A percentile compares a stretch with the other conserved stretches of the same genome.
Evolutionary conservation across 2,888 invertebrate species (phyloP).

Genomic region (Caenorhabditis plicata): DNA sequence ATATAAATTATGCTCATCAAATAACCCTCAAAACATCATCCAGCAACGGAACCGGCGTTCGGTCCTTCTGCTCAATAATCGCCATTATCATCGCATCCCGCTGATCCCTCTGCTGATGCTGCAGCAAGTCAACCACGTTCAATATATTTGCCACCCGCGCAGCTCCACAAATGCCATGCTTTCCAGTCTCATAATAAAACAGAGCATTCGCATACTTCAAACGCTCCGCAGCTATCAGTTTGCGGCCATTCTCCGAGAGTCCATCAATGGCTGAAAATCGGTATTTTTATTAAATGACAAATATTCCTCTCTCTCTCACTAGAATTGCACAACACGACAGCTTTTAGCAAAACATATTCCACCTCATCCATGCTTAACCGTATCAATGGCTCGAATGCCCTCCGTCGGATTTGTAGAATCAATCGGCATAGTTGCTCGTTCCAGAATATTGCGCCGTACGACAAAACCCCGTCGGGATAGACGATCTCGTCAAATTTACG

Average conservation of each 20-base stretch:
- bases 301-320: not conserved
- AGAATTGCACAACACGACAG: not conserved
- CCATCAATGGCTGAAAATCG: not conserved
- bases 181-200: conserved; percentile 10
- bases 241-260: not conserved
- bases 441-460: not conserved
- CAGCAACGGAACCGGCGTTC: too few relatives aligned
- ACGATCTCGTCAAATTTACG: not conserved
- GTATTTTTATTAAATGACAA: not conserved
- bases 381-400: too few relatives aligned
- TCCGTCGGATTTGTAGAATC: not conserved
- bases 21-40: too few relatives aligned
- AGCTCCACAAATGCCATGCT: conserved; percentile 11
- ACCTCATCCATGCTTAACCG: not conserved
- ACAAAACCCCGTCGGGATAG: not conserved
- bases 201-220: conserved; percentile 15
- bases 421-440: not conserved
- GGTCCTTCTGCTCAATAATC: too few relatives aligned
- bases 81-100: too few relatives aligned
- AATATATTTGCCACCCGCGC: conserved; percentile 13
- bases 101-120: conserved; percentile 22
- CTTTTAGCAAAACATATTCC: not conserved
- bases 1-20: too few relatives aligned
- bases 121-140: conserved; percentile 16
- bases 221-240: conserved; percentile 4